A percentile compares a stretch with the other conserved stretches of the same genome.
Conservation (phyloP, 1,140 invertebrate species). For the Polypedilum vanderplanki region DNA sequence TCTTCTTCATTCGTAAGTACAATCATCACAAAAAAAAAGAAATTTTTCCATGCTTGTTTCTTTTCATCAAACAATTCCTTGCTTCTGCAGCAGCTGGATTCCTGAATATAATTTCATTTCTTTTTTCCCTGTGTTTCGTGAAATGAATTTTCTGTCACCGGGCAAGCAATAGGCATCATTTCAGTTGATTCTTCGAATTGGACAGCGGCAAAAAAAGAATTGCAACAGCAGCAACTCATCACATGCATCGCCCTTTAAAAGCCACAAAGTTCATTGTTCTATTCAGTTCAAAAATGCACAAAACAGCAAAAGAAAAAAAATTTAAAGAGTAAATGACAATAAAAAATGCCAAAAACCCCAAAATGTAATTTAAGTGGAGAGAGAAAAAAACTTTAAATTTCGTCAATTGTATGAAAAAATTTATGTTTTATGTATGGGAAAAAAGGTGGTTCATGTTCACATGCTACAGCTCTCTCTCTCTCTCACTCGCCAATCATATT, state of each 20-base stretch:
- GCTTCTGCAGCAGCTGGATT: background rate
- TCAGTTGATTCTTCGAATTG: background rate
- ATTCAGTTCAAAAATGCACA: background rate
- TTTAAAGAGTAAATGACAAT: background rate
- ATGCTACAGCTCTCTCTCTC: background rate
- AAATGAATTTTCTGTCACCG: conserved; percentile 6
- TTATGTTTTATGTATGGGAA: conserved; percentile 13
- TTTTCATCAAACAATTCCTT: too few relatives aligned
- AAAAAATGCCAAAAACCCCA: conserved; percentile 8
- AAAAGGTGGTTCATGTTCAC: conserved; percentile 2
- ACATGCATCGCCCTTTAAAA: conserved; percentile 2
- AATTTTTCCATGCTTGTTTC: too few relatives aligned
- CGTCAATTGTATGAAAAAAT: background rate
- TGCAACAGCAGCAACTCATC: conserved; percentile 8
- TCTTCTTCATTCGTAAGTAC: too few relatives aligned
- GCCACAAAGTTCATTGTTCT: conserved; percentile 17
- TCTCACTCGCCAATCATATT: background rate
- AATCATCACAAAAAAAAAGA: too few relatives aligned
- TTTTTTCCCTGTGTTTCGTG: background rate
- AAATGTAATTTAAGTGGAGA: background rate
- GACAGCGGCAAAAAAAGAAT: background rate
- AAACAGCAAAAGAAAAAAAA: background rate
- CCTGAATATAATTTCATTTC: conserved; percentile 1
- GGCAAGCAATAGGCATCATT: background rate
- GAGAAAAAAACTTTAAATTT: background rate